Conservation (phyloP, 2,113 vertebrate genomes). For the Steatornis caripensis region DNA sequence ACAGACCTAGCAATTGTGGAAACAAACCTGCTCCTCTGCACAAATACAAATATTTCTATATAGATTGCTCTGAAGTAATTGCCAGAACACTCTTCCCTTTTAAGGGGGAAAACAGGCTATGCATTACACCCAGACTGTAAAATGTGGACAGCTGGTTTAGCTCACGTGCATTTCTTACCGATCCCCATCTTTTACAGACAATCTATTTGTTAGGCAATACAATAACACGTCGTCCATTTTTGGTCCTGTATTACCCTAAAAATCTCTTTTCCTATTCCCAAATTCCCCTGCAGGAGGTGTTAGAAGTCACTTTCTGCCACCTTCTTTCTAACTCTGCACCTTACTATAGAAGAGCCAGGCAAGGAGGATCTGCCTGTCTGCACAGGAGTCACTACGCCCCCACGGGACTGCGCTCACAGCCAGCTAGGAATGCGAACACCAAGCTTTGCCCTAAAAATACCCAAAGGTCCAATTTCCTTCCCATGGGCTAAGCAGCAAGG, state of each 20-base stretch:
- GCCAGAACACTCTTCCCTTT: neutral
- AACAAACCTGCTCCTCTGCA: neutral
- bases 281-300: neutral
- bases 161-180: neutral
- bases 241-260: neutral
- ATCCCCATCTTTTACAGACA: neutral
- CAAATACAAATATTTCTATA: neutral
- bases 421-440: neutral
- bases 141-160: neutral
- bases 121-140: neutral
- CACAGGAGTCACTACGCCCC: neutral
- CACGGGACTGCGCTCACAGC: neutral
- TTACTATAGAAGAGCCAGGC: neutral
- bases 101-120: neutral
- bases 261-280: neutral
- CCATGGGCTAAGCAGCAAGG: neutral
- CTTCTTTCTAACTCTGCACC: neutral
- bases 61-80: neutral
- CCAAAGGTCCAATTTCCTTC: neutral
- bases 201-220: neutral
- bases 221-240: neutral
- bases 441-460: neutral
- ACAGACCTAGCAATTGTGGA: neutral
- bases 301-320: neutral
- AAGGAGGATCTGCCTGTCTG: neutral